These are phyloP conservation scores for Poecilia velifera DNA, from an alignment of 2,797 vertebrate species.

Conservation along the genomic window DNA sequence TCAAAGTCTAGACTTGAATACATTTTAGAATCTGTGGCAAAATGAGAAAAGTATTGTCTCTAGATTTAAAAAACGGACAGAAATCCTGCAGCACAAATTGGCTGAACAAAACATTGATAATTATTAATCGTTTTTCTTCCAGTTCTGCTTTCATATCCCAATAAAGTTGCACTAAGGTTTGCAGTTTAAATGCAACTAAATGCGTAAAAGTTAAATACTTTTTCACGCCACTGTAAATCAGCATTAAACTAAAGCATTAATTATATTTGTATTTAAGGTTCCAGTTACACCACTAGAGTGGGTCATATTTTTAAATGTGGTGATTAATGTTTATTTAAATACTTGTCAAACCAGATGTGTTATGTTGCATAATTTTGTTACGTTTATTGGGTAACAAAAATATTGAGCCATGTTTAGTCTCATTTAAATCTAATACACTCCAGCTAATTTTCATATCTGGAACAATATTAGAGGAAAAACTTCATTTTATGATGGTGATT, in stretches of 20 bases:
- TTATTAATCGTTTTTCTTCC: neutral
- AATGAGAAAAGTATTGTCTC: neutral
- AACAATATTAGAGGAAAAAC: neutral
- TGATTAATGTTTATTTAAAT: neutral
- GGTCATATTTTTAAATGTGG: neutral
- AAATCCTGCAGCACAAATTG: neutral
- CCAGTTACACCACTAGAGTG: neutral
- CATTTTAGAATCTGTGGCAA: neutral
- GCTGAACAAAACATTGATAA: neutral
- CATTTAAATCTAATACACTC: neutral
- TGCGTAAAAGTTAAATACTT: neutral
- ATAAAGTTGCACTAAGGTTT: neutral
- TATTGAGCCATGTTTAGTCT: neutral
- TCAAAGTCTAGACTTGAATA: neutral
- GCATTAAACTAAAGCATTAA: neutral
- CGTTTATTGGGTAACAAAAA: neutral
- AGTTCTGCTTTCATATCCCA: neutral
- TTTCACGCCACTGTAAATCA: neutral
- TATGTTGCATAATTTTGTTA: neutral
- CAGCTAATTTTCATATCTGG: neutral
- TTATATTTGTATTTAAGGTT: neutral
- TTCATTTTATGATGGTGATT: neutral
- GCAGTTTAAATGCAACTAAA: neutral
- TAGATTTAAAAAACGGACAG: neutral
- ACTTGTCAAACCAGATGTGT: neutral